These are phyloP conservation scores for Ennomos quercinarius DNA, from an alignment of 2,888 invertebrate genomes.

Conservation along the genomic window DNA sequence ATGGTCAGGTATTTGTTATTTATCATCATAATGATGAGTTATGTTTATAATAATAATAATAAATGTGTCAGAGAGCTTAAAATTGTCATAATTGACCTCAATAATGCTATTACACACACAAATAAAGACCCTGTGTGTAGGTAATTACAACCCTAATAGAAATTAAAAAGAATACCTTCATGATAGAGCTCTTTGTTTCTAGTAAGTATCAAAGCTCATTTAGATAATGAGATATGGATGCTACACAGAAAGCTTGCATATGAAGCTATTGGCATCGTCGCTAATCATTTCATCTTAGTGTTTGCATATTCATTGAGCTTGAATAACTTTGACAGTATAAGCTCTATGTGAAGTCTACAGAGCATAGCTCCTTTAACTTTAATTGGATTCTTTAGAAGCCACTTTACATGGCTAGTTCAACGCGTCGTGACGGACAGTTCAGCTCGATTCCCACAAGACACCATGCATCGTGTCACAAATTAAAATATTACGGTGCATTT, in stretches of 20 bases:
- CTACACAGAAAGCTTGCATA: conserved; percentile 10
- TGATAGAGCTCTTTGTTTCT: too few relatives aligned
- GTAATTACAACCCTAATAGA: too few relatives aligned
- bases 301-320: conserved; percentile 19
- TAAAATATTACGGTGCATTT: conserved; percentile 74
- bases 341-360: conserved; percentile 8
- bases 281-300: conserved; percentile 27
- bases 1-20: conserved; percentile 60
- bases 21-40: conserved; percentile 66
- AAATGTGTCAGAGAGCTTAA: conserved; percentile 56
- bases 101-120: too few relatives aligned
- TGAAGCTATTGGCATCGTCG: conserved; percentile 5
- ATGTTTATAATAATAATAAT: conserved; percentile 53
- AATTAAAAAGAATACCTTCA: too few relatives aligned
- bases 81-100: conserved; percentile 14
- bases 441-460: conserved; percentile 55
- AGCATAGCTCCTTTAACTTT: conserved; percentile 22
- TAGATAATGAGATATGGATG: conserved; percentile 5
- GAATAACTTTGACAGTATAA: conserved; percentile 8
- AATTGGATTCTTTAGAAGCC: conserved; percentile 33
- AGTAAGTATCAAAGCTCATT: not conserved
- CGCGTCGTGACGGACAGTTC: conserved; percentile 51
- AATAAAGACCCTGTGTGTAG: too few relatives aligned
- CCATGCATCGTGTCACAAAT: conserved; percentile 62
- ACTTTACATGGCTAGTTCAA: conserved; percentile 44